Evolutionary conservation across 2,797 vertebrate species (phyloP), one percentile per base, ranked within the genome.

Genomic region (Sebastiscus albofasciatus): DNA sequence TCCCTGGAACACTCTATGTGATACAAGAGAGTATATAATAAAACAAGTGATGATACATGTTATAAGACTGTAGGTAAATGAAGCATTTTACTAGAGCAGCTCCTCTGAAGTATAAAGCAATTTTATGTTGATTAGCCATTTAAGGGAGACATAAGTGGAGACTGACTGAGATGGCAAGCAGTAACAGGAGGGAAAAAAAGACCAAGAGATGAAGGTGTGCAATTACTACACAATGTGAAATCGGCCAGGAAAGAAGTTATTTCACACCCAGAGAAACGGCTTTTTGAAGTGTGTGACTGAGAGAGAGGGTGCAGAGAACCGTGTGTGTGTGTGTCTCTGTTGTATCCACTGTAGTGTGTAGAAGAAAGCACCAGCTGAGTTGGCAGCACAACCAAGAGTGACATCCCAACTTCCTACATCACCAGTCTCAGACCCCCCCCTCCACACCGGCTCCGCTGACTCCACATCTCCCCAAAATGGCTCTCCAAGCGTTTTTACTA

Each of bases 311-410:
- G 55, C 54, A 55, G 7, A n/a, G 58, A 77, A 34, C 12, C 8
- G 49, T 49, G 24, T 68, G 55, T 61, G 65, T 70, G 31, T 71
- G 29, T 58, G 39, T 42, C 36, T 39, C 36, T 39, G 13, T 39
- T 39, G 36, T 39, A 61, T 81, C 69, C 61, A 80, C 65, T 85
- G 79, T 68, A 42, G 75, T 84, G 89, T 89, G 90, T 27, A 84
- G 80, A 82, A 77, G 68, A 87, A 90, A 84, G 88, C 82, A 82
- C 39, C 82, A 90, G 90, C 91, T 91, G 86, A 92, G 85, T 85
- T 89, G 80, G 87, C 90, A 90, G 73, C 82, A 93, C 87, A 91
- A 79, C 79, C 86, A 88, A 86, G 89, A 90, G 84, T 93, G 89
- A 90, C 90, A 88, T 90, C 77, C 83, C 52, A 82, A 89, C 90